Evolutionary conservation across 2,888 invertebrate genomes (phyloP), one percentile per base, ranked within the genome.

Genomic region (Drosophila subquinaria): DNA sequence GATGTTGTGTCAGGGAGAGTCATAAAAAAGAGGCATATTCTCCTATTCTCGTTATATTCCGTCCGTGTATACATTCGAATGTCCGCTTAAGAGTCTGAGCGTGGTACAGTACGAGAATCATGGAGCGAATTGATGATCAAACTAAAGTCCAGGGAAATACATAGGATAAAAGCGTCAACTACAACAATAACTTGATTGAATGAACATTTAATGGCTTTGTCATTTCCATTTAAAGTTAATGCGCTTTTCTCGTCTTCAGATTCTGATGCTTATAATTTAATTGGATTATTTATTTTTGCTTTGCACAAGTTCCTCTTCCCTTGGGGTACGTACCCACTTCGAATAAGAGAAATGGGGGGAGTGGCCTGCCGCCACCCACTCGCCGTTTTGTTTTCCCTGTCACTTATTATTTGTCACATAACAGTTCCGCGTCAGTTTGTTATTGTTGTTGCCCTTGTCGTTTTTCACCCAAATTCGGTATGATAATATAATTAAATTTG

Each of bases 401-500:
- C 69, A 69, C 20, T 69, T 82, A 72, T 71, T 73, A 76, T 76
- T 76, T 76, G 74, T 64, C 88, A 87, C 81, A 79, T 71, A 69
- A 76, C 62, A 63, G 70, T 63, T 70, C 71, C 69, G 78, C 74
- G 68, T 73, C 77, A 77, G 68, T 68, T 63, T 67, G 66, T 81
- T 70, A 68, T 61, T 73, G 51, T 57, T 71, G 59, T 60, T 70
- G 40, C 52, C 68, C 56, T 57, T 47, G 9, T 48, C 47, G 45
- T 47, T 62, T 72, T 64, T 48, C 73, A 36, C 65, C 65, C 72
- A 59, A 72, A 65, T 71, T 68, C 64, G 11, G 56, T 61, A 77
- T 86, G 74, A 86, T 86, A 83, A 71, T 81, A 77, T 75, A 59
- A 86, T 77, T 56, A 55, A 43, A 66, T 75, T 83, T 75, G 67